Base-by-base conservation (phyloP, 2,113 vertebrate genomes). In the Rhineura floridana region DNA sequence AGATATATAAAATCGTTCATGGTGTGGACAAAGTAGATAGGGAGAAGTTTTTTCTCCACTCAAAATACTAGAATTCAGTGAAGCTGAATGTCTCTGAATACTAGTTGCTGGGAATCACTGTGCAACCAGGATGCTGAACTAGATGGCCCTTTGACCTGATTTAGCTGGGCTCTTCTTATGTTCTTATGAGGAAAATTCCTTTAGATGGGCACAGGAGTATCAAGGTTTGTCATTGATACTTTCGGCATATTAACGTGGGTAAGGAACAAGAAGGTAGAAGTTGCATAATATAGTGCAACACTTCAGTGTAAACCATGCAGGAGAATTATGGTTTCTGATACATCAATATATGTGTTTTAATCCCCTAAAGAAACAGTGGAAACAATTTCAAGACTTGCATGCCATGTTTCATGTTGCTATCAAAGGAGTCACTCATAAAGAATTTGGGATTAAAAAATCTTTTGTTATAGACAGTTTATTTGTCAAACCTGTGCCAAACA, bases 401-500 rank as follows among this genome's bases (percentile, higher is more conserved):
- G 39, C 19, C 6, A 82, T 77, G 30, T 0, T 23, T 0, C n/a
- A 0, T 8, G 62, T 3, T 7, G 25, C 10, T 87, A 86, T 1
- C 52, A 30, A 23, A 30, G 5, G 21, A 13, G 17, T 63, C 28
- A 10, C 33, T 46, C 52, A 8, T 33, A 36, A 21, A 81, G 69
- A 52, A 44, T 33, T 65, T 0, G 65, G 39, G 67, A 86, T 59
- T 76, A 77, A 1, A 28, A 86, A 91, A 30, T 59, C 0, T 84
- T 69, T 91, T 93, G 88, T 30, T 82, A 44, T 82, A 0, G 80
- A 52, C 30, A 93, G 67, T 93, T 90, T 39, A 87, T 93, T 92
- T n/a, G n/a, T n/a, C n/a, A n/a, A 93, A 91, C 80, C 85, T 90
- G 50, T 87, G 44, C 88, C 75, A 91, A 93, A 67, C 42, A 85